Percentiles rank a stretch among this genome's conserved stretches.
Conservation (phyloP, 2,888 invertebrate genomes). For the Thymelicus acteon region DNA sequence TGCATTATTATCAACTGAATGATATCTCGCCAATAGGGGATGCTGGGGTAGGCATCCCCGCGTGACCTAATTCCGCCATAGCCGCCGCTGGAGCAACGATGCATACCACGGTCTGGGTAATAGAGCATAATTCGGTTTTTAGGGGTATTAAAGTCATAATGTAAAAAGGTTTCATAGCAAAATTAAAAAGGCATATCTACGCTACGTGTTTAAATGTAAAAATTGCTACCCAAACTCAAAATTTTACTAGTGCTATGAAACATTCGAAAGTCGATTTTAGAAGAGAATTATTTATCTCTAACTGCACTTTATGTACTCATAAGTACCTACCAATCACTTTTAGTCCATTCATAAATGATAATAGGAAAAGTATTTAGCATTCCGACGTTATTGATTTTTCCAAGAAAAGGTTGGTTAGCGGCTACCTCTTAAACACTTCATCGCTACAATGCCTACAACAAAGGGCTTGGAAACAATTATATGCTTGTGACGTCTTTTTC, state of each 20-base stretch:
- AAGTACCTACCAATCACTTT: background rate
- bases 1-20: conserved; percentile 32
- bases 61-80: conserved; percentile 29
- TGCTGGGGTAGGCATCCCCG: conserved; percentile 12
- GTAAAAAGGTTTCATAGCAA: conserved; percentile 7
- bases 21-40: conserved; percentile 24
- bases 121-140: conserved; percentile 15
- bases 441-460: conserved; percentile 14
- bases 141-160: conserved; percentile 17
- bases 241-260: no score
- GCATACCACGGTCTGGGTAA: conserved; percentile 22
- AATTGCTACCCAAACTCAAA: no score
- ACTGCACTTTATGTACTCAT: no score
- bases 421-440: conserved; percentile 25
- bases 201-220: no score
- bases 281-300: no score
- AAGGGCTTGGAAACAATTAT: conserved; percentile 28
- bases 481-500: conserved; percentile 17
- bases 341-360: background rate
- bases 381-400: conserved; percentile 32
- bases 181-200: background rate
- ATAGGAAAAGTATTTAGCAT: conserved; percentile 15
- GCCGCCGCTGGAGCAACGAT: conserved; percentile 10
- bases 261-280: no score
- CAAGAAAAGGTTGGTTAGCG: conserved; percentile 29